These are phyloP conservation scores for Trachelus troglodyta DNA, from an alignment of 2,888 invertebrate species.

Conservation along the genomic window DNA sequence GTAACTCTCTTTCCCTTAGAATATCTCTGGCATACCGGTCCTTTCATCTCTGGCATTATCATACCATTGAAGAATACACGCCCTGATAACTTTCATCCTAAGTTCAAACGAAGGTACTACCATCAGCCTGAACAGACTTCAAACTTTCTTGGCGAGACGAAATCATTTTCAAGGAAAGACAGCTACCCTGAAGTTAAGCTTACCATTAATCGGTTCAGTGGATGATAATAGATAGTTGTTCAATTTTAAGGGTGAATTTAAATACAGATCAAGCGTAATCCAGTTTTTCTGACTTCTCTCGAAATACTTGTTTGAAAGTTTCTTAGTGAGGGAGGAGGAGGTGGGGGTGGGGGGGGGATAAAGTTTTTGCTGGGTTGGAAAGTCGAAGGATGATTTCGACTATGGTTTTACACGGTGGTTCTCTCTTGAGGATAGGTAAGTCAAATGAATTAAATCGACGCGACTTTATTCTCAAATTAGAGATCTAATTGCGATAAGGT, in stretches of 20 bases:
- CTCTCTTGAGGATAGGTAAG: not conserved
- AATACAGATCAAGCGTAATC: not conserved
- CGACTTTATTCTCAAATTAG: not conserved
- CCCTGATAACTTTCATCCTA: not conserved
- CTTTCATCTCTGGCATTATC: not conserved
- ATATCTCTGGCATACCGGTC: not conserved
- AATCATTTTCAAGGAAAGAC: not conserved
- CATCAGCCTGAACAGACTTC: not conserved
- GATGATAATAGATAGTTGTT: not conserved
- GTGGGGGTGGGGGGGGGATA: accelerated
- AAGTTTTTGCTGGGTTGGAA: not conserved
- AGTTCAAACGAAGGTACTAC: not conserved
- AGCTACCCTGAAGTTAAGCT: not conserved
- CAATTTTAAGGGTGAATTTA: not conserved
- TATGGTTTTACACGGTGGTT: not conserved
- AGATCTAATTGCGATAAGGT: not conserved
- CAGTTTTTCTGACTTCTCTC: not conserved
- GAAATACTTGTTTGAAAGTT: not conserved
- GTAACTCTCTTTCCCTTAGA: not conserved
- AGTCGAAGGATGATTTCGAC: not conserved
- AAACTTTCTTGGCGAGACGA: not conserved
- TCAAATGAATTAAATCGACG: not conserved
- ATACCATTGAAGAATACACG: not conserved
- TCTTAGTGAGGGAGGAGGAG: not conserved
- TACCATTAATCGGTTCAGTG: not conserved